These are phyloP conservation scores for Drosophila parvula DNA, from an alignment of 1,140 invertebrate genomes.

Conservation along the genomic window DNA sequence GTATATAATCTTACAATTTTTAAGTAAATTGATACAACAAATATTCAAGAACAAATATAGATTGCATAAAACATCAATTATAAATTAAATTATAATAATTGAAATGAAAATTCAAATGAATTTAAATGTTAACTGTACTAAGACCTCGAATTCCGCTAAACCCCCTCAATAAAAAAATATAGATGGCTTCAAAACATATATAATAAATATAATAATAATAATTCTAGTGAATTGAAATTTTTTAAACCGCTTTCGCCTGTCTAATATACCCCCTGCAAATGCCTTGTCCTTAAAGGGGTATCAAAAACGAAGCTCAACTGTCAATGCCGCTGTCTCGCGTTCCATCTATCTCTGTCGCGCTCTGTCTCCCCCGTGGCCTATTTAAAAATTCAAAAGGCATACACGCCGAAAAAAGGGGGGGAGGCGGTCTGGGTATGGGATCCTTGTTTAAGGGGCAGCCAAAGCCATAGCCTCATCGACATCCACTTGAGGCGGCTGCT, in stretches of 20 bases:
- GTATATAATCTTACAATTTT: too few relatives aligned
- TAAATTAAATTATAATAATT: too few relatives aligned
- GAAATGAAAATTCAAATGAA: too few relatives aligned
- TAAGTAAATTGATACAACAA: too few relatives aligned
- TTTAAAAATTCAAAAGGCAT: conserved; percentile 79
- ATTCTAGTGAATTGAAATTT: neutral
- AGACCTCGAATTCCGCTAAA: too few relatives aligned
- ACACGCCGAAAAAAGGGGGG: conserved; percentile 44
- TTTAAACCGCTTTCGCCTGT: too few relatives aligned
- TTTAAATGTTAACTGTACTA: too few relatives aligned
- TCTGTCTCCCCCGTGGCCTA: conserved; percentile 46
- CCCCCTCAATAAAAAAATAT: too few relatives aligned
- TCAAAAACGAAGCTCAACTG: conserved; percentile 41
- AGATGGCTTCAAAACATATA: neutral
- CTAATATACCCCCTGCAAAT: neutral
- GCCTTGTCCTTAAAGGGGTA: conserved; percentile 10
- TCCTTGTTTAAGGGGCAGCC: conserved; percentile 19
- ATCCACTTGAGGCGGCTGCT: conserved; percentile 70
- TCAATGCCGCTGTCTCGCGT: conserved; percentile 41
- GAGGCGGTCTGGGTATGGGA: neutral
- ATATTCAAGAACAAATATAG: too few relatives aligned
- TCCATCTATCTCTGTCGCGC: conserved; percentile 24
- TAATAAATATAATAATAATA: neutral
- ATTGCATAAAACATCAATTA: too few relatives aligned
- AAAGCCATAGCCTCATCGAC: conserved; percentile 35